Conservation (phyloP, 1,140 invertebrate species). For the Cataglyphis hispanica region DNA sequence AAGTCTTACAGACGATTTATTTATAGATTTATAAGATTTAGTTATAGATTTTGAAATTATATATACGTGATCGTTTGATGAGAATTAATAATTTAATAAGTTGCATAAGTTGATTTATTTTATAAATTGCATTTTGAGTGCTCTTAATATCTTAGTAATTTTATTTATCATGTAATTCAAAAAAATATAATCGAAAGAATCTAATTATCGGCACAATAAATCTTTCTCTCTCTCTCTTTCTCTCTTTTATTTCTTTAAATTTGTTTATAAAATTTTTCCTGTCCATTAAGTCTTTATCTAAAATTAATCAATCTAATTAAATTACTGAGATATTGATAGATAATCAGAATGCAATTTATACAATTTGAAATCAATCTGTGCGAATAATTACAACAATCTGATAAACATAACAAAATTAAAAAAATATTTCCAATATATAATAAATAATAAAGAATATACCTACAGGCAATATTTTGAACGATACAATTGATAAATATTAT, state of each 20-base stretch:
- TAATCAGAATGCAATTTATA: neutral
- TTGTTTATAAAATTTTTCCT: neutral
- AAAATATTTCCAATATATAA: conserved; percentile 3
- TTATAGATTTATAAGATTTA: too few species aligned
- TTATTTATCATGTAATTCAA: neutral
- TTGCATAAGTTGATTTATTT: too few species aligned
- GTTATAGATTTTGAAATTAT: neutral
- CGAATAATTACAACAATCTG: conserved; percentile 9
- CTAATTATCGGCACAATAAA: neutral
- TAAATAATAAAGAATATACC: conserved; percentile 5
- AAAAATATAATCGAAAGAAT: neutral
- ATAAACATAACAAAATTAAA: conserved; percentile 3
- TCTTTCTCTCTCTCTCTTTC: neutral
- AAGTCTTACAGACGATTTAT: neutral
- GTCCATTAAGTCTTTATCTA: neutral
- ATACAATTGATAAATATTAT: neutral
- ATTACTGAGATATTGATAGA: neutral
- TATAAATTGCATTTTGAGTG: too few species aligned
- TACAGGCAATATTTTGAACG: neutral
- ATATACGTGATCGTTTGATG: neutral
- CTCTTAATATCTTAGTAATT: too few species aligned
- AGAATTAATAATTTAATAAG: too few species aligned
- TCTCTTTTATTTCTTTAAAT: neutral
- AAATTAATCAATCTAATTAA: too few species aligned
- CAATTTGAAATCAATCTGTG: neutral